Evolutionary conservation across 2,888 invertebrate species (phyloP), one percentile per base, ranked within the genome.

Genomic region (Atethmia centrago): DNA sequence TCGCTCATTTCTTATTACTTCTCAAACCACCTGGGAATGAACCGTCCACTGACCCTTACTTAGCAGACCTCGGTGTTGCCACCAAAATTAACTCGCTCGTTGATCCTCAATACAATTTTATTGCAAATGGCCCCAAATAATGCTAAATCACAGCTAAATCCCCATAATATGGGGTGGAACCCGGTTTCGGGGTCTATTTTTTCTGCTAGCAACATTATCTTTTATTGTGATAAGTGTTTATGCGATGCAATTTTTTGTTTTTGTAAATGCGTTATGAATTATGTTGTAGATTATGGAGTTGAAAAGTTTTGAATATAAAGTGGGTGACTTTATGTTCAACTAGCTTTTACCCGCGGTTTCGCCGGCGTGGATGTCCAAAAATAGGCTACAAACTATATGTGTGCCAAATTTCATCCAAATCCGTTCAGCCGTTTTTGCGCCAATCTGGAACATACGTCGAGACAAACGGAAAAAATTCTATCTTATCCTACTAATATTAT

Each of bases 91-190:
- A 92, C 93, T 90, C 81, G 85, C 86, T 81, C 84, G 83, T 88
- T 91, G 90, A 93, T 93, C 93, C 94, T 89, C 93, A 91, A 91
- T 93, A 92, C 92, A 90, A 90, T 94, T 94, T 94, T 95, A 95
- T 94, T 94, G 95, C 94, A 91, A 93, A 94, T 91, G 92, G 93
- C 88, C 77, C 84, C 89, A 88, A 91, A 93, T 94, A 94, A 94
- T 93, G 93, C 90, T 94, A 95, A 93, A 95, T 95, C 94, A 94
- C 91, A 84, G 74, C 87, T 88, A 94, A 95, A 94, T 92, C 94
- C 94, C 90, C 80, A 76, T 90, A 91, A 92, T 92, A 88, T 89
- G 88, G 90, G 90, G 88, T 88, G 87, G 71, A 58, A 84, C 87
- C 87, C 88, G 88, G 88, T 90, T 89, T 87, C 84, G 84, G 89